Evolutionary conservation across 2,113 vertebrate species (phyloP).

Genomic region (Cyanoderma ruficeps): DNA sequence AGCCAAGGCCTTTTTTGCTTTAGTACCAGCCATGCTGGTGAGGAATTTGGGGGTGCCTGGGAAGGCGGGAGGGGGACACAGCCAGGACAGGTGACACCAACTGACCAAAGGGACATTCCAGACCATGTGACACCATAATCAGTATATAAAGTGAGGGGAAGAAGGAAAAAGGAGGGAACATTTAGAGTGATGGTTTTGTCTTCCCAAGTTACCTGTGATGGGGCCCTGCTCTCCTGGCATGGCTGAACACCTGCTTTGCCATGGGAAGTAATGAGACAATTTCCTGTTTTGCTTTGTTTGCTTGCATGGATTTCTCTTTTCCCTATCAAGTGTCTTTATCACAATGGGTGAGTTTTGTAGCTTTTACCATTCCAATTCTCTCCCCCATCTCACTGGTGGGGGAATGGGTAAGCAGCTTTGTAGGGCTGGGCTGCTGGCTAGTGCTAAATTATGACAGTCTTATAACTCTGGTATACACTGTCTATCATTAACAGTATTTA

Average conservation of each 20-base stretch:
- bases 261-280: background rate
- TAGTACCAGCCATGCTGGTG: too few relatives aligned
- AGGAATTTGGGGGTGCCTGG: accelerated
- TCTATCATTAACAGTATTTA: accelerated
- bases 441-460: background rate
- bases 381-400: background rate
- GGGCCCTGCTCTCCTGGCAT: background rate
- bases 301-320: background rate
- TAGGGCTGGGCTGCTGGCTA: background rate
- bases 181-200: background rate
- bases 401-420: background rate
- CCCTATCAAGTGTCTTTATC: background rate
- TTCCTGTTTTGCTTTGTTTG: background rate
- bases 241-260: background rate
- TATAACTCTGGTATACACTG: background rate
- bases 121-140: accelerated
- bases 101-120: background rate
- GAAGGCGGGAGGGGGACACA: background rate
- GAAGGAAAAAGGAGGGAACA: background rate
- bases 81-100: accelerated
- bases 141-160: background rate
- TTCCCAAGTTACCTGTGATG: too few relatives aligned
- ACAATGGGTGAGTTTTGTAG: background rate
- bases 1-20: background rate
- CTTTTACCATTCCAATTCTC: background rate